phyloP scores from a whole-genome alignment of 2,113 vertebrate genomes.

The Ranitomeya variabilis region DNA sequence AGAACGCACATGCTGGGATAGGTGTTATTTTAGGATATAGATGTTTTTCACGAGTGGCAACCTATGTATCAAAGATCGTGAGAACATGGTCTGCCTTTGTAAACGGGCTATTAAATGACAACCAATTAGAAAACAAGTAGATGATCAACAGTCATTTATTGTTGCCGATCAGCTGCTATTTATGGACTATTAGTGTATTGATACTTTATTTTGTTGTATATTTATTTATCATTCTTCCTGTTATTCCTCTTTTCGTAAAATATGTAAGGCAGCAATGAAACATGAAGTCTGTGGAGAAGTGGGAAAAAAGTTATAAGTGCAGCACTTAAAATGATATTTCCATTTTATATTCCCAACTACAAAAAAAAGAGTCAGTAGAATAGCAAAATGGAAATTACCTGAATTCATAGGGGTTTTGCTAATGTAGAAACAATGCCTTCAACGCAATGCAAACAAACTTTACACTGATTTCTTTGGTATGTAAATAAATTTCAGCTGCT shows the following conservation, averaged over 20 bases:
- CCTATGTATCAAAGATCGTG: too few species aligned
- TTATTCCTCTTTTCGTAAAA: neutral
- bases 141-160: too few species aligned
- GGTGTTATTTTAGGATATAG: too few species aligned
- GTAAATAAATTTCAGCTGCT: conserved; percentile 4
- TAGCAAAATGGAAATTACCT: conserved; percentile 8
- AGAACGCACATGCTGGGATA: too few species aligned
- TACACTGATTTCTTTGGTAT: neutral
- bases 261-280: neutral
- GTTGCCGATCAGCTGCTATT: too few species aligned
- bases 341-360: neutral
- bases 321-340: neutral
- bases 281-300: neutral
- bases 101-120: too few species aligned
- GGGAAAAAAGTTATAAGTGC: neutral
- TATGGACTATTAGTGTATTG: too few species aligned
- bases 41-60: too few species aligned
- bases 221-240: neutral
- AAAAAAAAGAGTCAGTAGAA: neutral
- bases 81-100: too few species aligned
- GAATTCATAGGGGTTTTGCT: neutral
- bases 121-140: too few species aligned
- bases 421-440: neutral
- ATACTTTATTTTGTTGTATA: neutral
- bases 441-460: conserved; percentile 11